A percentile compares a stretch with the other conserved stretches of the same genome.
Evolutionary conservation across 2,888 invertebrate genomes (phyloP).

Genomic region (Aricia artaxerxes): DNA sequence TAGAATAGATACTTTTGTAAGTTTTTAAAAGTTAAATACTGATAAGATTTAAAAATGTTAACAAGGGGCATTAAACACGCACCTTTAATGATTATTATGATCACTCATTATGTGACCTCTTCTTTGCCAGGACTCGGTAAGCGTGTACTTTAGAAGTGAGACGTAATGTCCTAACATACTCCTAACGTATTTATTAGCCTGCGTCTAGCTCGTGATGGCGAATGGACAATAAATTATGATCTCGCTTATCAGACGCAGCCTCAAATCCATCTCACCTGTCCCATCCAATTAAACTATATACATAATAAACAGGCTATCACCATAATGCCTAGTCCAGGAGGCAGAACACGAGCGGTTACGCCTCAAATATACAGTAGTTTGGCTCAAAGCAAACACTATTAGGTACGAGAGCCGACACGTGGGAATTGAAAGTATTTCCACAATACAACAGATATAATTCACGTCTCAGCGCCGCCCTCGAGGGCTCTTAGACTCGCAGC

Average conservation of each 20-base stretch:
- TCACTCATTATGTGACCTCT: too few species aligned
- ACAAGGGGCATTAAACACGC: too few species aligned
- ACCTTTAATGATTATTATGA: too few species aligned
- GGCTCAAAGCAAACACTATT: conserved; percentile 26
- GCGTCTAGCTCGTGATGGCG: not conserved
- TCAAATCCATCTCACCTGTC: conserved; percentile 21
- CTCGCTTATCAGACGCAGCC: not conserved
- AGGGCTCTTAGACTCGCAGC: conserved; percentile 45
- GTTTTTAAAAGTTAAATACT: too few species aligned
- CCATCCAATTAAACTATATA: not conserved
- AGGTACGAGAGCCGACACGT: conserved; percentile 31
- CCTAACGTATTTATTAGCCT: not conserved
- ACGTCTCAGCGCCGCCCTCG: conserved; percentile 39
- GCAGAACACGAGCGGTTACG: conserved; percentile 20
- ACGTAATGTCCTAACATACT: not conserved
- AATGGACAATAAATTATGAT: conserved; percentile 8
- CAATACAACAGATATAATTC: conserved; percentile 44
- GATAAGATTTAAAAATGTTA: too few species aligned
- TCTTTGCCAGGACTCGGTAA: too few species aligned
- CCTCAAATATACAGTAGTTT: conserved; percentile 20
- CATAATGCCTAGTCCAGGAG: conserved; percentile 15
- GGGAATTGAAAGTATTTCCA: conserved; percentile 37
- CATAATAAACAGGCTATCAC: conserved; percentile 24
- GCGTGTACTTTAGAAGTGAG: too few species aligned
- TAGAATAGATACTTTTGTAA: too few species aligned